These are phyloP conservation scores for Imbricaverruca yamaguchii DNA, from an alignment of 2,888 invertebrate species.

Conservation along the genomic window DNA sequence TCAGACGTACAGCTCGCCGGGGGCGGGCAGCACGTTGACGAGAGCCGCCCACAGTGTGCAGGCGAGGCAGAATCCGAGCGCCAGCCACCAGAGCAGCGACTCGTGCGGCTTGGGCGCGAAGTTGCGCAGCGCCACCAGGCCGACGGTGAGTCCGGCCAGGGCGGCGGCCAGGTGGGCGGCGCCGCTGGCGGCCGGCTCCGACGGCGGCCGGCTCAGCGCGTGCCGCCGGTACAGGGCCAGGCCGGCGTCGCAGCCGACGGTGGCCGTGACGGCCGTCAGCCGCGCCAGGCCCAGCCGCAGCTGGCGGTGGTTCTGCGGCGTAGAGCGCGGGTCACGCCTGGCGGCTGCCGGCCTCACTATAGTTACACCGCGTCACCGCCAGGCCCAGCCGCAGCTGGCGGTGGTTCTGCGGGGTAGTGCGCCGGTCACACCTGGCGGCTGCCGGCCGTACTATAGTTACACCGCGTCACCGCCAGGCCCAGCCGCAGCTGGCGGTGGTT, in stretches of 20 bases:
- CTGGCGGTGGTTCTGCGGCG: background rate
- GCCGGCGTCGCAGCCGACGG: constrained; percentile 69
- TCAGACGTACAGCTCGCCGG: background rate
- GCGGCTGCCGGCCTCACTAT: no score
- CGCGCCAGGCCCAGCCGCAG: background rate
- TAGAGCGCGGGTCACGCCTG: no score
- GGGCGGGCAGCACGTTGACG: constrained; percentile 54
- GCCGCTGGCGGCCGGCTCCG: constrained; percentile 78
- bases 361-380: no score
- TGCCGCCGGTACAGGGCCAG: constrained; percentile 91
- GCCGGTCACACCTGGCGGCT: no score
- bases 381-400: background rate
- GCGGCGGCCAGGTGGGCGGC: constrained; percentile 94
- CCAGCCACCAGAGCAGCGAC: constrained; percentile 90
- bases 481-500: background rate
- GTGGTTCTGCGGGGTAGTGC: constrained; percentile 12
- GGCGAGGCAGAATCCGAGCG: constrained; percentile 82
- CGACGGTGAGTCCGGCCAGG: constrained; percentile 86
- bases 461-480: background rate
- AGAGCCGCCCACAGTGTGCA: constrained; percentile 87
- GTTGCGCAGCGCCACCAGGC: constrained; percentile 66
- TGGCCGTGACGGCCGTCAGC: constrained; percentile 1
- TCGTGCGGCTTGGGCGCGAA: constrained; percentile 43
- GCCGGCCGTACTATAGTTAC: no score
- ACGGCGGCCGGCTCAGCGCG: constrained; percentile 49